Evolutionary conservation across 2,113 vertebrate genomes (phyloP), one percentile per base, ranked within the genome.

Genomic region (Neodontobutis hainanensis): DNA sequence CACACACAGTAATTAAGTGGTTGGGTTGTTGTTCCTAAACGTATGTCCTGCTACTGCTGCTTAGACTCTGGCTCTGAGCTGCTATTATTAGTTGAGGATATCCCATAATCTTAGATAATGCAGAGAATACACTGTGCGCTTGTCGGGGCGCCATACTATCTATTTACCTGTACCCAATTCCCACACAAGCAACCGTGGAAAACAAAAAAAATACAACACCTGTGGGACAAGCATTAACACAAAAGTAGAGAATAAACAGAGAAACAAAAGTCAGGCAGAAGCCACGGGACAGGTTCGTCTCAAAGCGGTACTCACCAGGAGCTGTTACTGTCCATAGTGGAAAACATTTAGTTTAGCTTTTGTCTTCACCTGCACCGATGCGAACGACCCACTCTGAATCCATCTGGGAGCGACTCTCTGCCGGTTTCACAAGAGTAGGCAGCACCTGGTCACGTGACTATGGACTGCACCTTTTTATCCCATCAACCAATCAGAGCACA

Each of bases 21-120:
- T 11, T 55, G 34, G 11, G 6, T 55, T 9, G 32, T 35, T 53
- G 52, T 15, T 38, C 52, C 32, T 36, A 38, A 55, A 55, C 2
- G 32, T 40, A 60, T 51, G 64, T 66, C 73, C 76, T 8, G 61
- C 80, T 27, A 53, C 67, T 65, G 77, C 83, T 82, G 60, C 19
- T 27, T 27, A 1, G 19, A 73, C 65, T 53, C 55, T 38, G 38
- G 59, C 76, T 75, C 47, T 52, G 47, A 0, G 15, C 43, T 50
- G 61, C 78, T 88, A 88, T 83, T 86, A 81, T 80, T 87, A 87
- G 88, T 80, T 57, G 43, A 61, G 74, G 53, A 66, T 83, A 57
- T 77, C 81, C 78, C 61, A 61, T 90, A 83, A 88, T 82, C 83
- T 83, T 48, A 65, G 53, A 70, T 74, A 72, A 83, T 58, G 68